Evolutionary conservation across 1,140 invertebrate species (phyloP).

Genomic region (Cardiocondyla obscurior): DNA sequence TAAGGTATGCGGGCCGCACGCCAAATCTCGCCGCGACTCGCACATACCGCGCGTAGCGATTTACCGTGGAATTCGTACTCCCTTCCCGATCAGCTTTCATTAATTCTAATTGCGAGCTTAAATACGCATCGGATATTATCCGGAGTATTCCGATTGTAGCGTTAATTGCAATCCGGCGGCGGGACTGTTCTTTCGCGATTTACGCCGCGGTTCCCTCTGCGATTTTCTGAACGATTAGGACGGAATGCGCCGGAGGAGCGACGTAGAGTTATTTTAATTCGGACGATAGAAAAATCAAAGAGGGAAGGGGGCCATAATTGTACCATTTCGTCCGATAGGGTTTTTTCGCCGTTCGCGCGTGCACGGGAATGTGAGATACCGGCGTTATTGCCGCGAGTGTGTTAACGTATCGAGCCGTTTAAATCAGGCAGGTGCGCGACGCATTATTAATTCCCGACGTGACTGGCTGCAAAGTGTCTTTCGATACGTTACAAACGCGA

Average conservation of each 20-base stretch:
- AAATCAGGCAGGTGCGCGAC: constrained; percentile 64
- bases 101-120: constrained; percentile 35
- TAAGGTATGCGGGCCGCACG: constrained; percentile 57
- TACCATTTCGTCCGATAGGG: neutral
- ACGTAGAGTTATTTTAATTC: neutral
- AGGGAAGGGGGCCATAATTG: neutral
- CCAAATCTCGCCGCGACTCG: constrained; percentile 37
- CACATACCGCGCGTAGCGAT: neutral
- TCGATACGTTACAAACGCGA: constrained; percentile 22
- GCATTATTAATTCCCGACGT: constrained; percentile 59
- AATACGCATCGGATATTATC: constrained; percentile 5
- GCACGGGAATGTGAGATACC: neutral
- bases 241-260: neutral
- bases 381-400: constrained; percentile 54
- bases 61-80: constrained; percentile 53
- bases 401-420: constrained; percentile 58
- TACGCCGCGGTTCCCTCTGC: neutral
- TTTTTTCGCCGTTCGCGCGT: neutral
- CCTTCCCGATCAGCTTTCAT: constrained; percentile 7
- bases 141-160: constrained; percentile 6
- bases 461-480: constrained; percentile 35
- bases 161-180: neutral
- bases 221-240: constrained; percentile 35
- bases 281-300: neutral
- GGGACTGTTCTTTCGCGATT: neutral